These are phyloP conservation scores for Chaenocephalus aceratus DNA, from an alignment of 2,113 vertebrate species.

Conservation along the genomic window DNA sequence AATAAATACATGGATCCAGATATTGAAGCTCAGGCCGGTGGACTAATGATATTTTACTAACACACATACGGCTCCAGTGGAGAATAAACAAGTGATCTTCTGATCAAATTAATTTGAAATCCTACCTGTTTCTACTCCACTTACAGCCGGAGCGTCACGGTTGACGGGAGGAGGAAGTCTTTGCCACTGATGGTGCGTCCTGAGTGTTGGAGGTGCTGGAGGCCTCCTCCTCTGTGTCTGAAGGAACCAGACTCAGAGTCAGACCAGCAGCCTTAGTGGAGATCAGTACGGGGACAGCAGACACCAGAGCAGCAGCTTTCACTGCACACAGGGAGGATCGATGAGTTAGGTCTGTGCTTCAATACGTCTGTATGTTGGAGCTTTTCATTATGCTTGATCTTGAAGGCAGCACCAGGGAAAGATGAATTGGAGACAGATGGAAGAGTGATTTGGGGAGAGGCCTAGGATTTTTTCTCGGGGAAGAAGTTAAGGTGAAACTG, in stretches of 20 bases:
- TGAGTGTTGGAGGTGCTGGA: constrained; percentile 72
- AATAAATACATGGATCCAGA: too few species aligned
- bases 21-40: too few species aligned
- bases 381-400: too few species aligned
- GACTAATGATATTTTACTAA: too few species aligned
- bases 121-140: constrained; percentile 2
- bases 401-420: too few species aligned
- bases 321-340: constrained; percentile 27
- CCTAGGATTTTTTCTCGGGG: too few species aligned
- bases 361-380: too few species aligned
- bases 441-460: too few species aligned
- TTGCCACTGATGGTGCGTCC: constrained; percentile 61
- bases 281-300: constrained; percentile 33
- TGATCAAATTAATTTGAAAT: neutral
- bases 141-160: constrained; percentile 65
- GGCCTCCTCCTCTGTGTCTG: constrained; percentile 70
- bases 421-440: too few species aligned
- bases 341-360: neutral
- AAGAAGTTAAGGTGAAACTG: too few species aligned
- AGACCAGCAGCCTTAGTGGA: constrained; percentile 50
- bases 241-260: constrained; percentile 46
- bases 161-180: constrained; percentile 44
- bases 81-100: neutral
- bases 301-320: constrained; percentile 26
- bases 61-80: neutral